phyloP scores from a whole-genome alignment of 2,888 invertebrate species.

The Nomada flava region DNA sequence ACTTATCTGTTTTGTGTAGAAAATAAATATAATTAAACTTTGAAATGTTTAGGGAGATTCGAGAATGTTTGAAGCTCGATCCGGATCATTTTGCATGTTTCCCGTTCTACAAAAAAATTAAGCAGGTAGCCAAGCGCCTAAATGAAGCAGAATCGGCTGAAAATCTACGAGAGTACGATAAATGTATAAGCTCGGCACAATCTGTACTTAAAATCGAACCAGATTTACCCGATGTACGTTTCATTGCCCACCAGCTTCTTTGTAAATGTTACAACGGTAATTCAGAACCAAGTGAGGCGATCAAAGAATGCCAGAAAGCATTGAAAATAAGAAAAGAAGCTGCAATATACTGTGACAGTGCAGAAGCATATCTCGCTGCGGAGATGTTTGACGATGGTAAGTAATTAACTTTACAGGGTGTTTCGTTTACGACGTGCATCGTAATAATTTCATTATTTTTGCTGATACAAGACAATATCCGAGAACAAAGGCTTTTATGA shows the following conservation, averaged over 20 bases:
- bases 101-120: slow-evolving; percentile 97
- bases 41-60: slow-evolving; percentile 89
- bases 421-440: too few species aligned
- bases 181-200: slow-evolving; percentile 89
- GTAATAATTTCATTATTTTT: too few species aligned
- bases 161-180: slow-evolving; percentile 87
- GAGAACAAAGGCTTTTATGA: too few species aligned
- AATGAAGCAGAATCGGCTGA: slow-evolving; percentile 87
- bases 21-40: not conserved
- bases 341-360: slow-evolving; percentile 94
- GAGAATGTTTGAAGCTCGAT: slow-evolving; percentile 98
- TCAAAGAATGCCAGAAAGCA: slow-evolving; percentile 92
- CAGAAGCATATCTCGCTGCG: slow-evolving; percentile 94
- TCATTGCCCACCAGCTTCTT: slow-evolving; percentile 90
- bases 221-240: slow-evolving; percentile 89
- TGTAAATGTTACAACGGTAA: slow-evolving; percentile 92
- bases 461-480: too few species aligned
- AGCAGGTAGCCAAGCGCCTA: slow-evolving; percentile 94
- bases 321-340: slow-evolving; percentile 91
- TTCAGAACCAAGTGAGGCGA: slow-evolving; percentile 90
- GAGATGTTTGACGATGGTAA: slow-evolving; percentile 96
- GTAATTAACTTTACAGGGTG: not conserved
- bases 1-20: slow-evolving; percentile 1
- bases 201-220: slow-evolving; percentile 89
- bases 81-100: slow-evolving; percentile 99